Base-by-base conservation (phyloP, 2,888 invertebrate genomes). In the Lasioglossum lativentre region DNA sequence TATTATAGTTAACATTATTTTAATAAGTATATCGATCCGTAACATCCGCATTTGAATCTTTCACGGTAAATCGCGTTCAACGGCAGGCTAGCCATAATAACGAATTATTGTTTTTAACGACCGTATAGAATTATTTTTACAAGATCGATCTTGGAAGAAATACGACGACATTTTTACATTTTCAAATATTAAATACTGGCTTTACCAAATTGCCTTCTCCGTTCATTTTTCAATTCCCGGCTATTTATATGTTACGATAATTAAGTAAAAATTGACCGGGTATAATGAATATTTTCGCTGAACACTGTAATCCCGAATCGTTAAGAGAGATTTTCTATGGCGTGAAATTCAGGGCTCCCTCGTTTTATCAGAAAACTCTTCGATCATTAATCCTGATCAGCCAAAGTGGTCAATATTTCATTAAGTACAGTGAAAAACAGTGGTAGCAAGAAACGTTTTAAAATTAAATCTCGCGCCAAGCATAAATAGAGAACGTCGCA, bases 1-100 rank as follows among this genome's bases (percentile, higher is more conserved):
- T 59, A 81, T 88, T 82, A 68, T 1, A 82, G 85, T 90, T 88
- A 82, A 88, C 87, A 85, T 82, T 76, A 76, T 90, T 87, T 86
- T 70, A 79, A 87, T 87, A 85, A 80, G 83, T 81, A 87, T 79
- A n/a, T n/a, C n/a, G 72, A 42, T 66, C 0, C 42, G n/a, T 16
- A 12, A 68, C 38, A 68, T 38, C 63, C 56, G 74, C 47, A 80
- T 86, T 73, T 70, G 77, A 56, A 74, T 75, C 78, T 68, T n/a
- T 14, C 45, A 66, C 76, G 75, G 77, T 52, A 68, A 78, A 52
- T 70, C 23, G 40, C n/a, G 38, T n/a, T 40, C 74, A 59, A 38
- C 30, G 42, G 19, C 71, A 8, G 23, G 30, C 4, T 34, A 42
- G 27, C 16, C 0, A 8, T 19, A n/a, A 3, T 8, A 71, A 71